These are phyloP conservation scores for Mellivora capensis DNA, from an alignment of 2,113 vertebrate species.

Conservation along the genomic window DNA sequence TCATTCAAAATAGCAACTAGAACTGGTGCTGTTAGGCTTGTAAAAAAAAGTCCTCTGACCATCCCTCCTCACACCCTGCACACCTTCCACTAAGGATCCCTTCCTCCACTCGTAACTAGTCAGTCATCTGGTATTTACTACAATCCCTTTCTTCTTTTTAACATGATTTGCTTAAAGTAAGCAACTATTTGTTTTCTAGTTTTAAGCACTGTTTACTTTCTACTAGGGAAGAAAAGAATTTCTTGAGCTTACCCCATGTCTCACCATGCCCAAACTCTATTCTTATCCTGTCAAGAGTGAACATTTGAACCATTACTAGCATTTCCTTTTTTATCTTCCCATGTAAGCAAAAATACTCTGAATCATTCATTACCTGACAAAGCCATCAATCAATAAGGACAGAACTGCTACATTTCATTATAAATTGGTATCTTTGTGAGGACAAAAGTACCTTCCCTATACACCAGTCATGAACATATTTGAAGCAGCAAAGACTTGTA, in stretches of 20 bases:
- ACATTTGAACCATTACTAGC: not conserved
- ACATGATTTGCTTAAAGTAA: not conserved
- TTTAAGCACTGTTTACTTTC: not conserved
- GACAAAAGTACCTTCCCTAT: not conserved
- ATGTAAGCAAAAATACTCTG: not conserved
- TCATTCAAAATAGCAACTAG: not conserved
- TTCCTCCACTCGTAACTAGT: not conserved
- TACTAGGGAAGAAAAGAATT: not conserved
- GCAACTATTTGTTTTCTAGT: slow-evolving; percentile 43
- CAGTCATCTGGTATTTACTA: not conserved
- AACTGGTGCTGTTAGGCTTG: not conserved
- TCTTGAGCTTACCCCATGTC: not conserved
- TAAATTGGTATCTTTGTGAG: not conserved
- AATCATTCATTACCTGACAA: slow-evolving; percentile 5
- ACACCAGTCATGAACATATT: not conserved
- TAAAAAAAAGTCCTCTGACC: not conserved
- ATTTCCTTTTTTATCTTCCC: slow-evolving; percentile 17
- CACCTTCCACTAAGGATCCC: not conserved
- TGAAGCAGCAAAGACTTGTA: not conserved
- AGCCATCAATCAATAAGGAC: not conserved
- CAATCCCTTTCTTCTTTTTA: not conserved
- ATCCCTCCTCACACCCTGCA: too few species aligned
- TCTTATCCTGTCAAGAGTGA: not conserved
- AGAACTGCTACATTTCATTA: not conserved
- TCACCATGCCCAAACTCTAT: not conserved